These are phyloP conservation scores for Mustela nigripes DNA, from an alignment of 2,113 vertebrate species.

Conservation along the genomic window DNA sequence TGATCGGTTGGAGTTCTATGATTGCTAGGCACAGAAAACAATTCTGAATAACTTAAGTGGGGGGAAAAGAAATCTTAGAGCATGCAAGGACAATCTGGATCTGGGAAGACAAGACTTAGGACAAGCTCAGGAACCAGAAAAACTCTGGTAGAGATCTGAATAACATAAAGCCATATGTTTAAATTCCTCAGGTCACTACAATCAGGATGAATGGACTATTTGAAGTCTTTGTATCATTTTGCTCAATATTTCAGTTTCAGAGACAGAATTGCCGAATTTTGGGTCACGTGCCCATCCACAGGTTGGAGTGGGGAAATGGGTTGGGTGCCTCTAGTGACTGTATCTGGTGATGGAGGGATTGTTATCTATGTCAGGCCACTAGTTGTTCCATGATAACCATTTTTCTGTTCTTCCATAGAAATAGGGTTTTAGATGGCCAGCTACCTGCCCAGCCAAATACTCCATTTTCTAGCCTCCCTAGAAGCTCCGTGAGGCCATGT, in stretches of 20 bases:
- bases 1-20: not conserved
- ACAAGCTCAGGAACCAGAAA: conserved; percentile 23
- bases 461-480: not conserved
- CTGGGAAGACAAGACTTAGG: not conserved
- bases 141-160: not conserved
- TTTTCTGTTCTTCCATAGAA: not conserved
- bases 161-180: not conserved
- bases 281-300: not conserved
- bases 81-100: not conserved
- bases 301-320: not conserved
- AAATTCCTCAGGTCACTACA: not conserved
- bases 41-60: not conserved
- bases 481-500: not conserved
- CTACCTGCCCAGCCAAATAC: not conserved
- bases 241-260: not conserved
- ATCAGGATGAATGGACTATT: not conserved
- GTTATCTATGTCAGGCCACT: not conserved
- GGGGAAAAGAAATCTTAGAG: not conserved
- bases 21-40: not conserved
- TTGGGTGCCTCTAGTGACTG: not conserved
- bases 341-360: not conserved
- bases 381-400: not conserved
- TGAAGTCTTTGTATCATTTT: not conserved
- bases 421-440: not conserved
- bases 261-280: not conserved